Percentiles rank a stretch among this genome's conserved stretches.
Evolutionary conservation across 2,888 invertebrate genomes (phyloP).

Genomic region (Ommatoiulus sabulosus): DNA sequence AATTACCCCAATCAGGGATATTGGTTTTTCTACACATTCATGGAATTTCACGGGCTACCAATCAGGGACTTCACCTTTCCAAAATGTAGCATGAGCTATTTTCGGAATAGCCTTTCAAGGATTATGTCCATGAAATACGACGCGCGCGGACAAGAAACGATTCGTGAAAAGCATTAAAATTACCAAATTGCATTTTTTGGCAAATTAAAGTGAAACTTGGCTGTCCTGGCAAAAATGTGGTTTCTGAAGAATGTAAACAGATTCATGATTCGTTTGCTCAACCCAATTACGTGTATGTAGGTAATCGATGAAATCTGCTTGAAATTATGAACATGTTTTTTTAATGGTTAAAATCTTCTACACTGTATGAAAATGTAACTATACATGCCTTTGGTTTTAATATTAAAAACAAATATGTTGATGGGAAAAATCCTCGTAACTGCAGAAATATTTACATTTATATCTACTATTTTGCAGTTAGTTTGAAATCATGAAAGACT

Average conservation of each 20-base stretch:
- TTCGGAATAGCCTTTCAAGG: background rate
- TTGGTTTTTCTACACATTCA: background rate
- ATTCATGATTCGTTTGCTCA: background rate
- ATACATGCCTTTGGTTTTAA: no score
- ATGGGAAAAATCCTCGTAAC: no score
- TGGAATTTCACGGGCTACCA: background rate
- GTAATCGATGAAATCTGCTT: no score
- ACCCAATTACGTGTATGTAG: no score
- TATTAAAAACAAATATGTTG: no score
- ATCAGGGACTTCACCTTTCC: background rate
- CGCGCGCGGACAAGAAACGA: background rate
- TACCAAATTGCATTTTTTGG: background rate
- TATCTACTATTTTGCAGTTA: no score
- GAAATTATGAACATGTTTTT: no score
- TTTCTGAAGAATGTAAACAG: background rate
- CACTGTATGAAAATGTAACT: no score
- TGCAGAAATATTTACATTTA: no score
- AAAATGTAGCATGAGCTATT: background rate
- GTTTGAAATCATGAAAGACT: no score
- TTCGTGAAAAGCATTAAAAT: slow-evolving; percentile 1
- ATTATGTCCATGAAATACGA: background rate
- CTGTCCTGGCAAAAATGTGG: no score
- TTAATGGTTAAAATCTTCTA: no score
- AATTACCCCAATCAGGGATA: background rate
- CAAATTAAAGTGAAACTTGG: background rate